phyloP scores from a whole-genome alignment of 2,888 invertebrate genomes.

The Cheilosia impressa region DNA sequence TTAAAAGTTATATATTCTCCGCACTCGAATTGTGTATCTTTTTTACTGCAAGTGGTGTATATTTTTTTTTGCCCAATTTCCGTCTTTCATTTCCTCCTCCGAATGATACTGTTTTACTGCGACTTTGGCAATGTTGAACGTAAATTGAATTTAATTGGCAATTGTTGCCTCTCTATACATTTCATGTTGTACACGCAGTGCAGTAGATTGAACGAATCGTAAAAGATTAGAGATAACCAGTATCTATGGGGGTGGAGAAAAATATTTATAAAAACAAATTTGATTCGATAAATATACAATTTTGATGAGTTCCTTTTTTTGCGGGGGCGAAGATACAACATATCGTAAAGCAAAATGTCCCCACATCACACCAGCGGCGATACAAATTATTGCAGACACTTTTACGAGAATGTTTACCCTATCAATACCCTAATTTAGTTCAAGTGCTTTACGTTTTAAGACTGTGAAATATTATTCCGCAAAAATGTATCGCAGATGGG shows the following conservation, averaged over 20 bases:
- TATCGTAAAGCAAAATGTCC: not conserved
- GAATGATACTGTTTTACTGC: not conserved
- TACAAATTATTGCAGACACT: not conserved
- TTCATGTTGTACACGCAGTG: slow-evolving; percentile 11
- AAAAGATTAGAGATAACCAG: not conserved
- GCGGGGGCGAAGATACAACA: not conserved
- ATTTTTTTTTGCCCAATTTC: slow-evolving; percentile 4
- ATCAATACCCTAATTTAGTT: not conserved
- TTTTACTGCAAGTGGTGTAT: slow-evolving; percentile 1
- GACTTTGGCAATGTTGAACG: slow-evolving; percentile 27
- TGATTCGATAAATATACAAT: not conserved
- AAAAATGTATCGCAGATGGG: not conserved
- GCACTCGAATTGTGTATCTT: slow-evolving; percentile 32
- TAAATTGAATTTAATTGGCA: slow-evolving; percentile 69
- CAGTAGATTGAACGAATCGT: slow-evolving; percentile 25
- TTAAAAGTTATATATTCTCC: slow-evolving; percentile 59
- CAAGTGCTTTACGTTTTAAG: not conserved
- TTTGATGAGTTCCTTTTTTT: no score
- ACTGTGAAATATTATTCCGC: not conserved
- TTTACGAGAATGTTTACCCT: slow-evolving; percentile 18
- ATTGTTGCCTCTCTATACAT: slow-evolving; percentile 41
- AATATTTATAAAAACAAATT: not conserved
- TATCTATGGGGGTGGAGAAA: not conserved
- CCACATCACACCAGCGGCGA: not conserved
- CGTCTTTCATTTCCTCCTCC: slow-evolving; percentile 5